These are phyloP conservation scores for Atlantisia rogersi DNA, from an alignment of 2,113 vertebrate genomes.

Conservation along the genomic window DNA sequence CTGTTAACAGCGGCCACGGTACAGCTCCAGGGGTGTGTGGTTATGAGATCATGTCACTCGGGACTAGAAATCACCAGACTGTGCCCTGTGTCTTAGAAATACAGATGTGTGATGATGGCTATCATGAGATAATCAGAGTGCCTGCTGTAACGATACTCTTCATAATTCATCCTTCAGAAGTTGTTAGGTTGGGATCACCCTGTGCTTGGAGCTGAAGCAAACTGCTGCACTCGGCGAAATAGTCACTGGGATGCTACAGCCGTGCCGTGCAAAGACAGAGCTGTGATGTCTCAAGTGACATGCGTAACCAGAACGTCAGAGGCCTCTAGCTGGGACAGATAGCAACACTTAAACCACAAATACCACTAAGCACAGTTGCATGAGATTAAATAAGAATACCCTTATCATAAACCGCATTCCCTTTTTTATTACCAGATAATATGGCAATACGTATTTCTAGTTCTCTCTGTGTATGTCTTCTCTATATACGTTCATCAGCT, in stretches of 20 bases:
- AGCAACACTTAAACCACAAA: neutral
- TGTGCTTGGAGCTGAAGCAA: neutral
- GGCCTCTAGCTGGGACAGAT: neutral
- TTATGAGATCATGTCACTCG: constrained; percentile 1
- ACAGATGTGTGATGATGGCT: neutral
- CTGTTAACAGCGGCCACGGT: neutral
- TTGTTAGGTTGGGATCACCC: neutral
- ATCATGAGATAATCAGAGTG: neutral
- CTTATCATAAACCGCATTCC: neutral
- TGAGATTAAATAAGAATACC: neutral
- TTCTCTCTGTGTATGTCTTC: neutral
- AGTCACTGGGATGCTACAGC: neutral
- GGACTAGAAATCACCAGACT: neutral
- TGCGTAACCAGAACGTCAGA: neutral
- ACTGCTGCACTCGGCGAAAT: neutral
- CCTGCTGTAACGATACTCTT: neutral
- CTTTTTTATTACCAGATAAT: neutral
- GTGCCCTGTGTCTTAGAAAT: neutral
- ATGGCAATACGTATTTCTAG: neutral
- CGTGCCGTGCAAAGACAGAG: neutral
- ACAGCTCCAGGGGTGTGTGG: neutral
- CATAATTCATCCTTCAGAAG: neutral
- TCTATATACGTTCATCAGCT: neutral
- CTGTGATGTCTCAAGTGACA: neutral
- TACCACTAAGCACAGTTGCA: neutral